phyloP scores from a whole-genome alignment of 1,140 invertebrate genomes.

The Fragariocoptes setiger region DNA sequence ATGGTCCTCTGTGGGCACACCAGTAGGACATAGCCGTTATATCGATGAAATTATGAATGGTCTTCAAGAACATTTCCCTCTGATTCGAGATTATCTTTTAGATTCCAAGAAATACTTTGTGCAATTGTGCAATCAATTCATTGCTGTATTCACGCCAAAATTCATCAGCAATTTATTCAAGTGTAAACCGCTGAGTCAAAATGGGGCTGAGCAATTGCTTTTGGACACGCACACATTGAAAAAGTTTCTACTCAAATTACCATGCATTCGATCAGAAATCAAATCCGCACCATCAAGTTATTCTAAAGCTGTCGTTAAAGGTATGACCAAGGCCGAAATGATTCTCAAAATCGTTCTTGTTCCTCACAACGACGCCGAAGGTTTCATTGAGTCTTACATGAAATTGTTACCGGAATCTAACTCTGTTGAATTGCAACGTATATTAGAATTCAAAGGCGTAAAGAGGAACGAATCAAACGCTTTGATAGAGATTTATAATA shows the following conservation, averaged over 20 bases:
- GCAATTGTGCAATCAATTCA: conserved; percentile 84
- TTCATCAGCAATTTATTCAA: conserved; percentile 72
- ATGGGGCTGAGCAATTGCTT: conserved; percentile 78
- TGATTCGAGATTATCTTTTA: conserved; percentile 61
- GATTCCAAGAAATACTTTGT: conserved; percentile 91
- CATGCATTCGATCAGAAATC: conserved; percentile 58
- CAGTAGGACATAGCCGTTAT: conserved; percentile 86
- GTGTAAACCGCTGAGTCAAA: conserved; percentile 61
- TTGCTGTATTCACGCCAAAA: conserved; percentile 70
- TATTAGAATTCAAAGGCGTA: conserved; percentile 70
- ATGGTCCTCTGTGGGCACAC: conserved; percentile 64
- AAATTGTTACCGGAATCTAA: conserved; percentile 67
- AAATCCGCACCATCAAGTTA: conserved; percentile 21
- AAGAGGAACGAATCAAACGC: conserved; percentile 20
- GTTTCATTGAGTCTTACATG: conserved; percentile 61
- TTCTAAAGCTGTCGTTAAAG: conserved; percentile 60
- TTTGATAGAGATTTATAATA: conserved; percentile 7
- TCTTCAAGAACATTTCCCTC: conserved; percentile 53
- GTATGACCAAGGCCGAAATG: conserved; percentile 94
- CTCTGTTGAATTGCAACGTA: conserved; percentile 63
- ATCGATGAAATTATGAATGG: conserved; percentile 60
- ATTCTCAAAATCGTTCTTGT: conserved; percentile 92
- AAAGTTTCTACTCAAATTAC: conserved; percentile 71
- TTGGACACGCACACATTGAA: conserved; percentile 91
- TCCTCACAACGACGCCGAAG: conserved; percentile 35